Percentiles rank a stretch among this genome's conserved stretches.
phyloP scores from a whole-genome alignment of 2,113 vertebrate species.

The Aspiorhynchus laticeps region DNA sequence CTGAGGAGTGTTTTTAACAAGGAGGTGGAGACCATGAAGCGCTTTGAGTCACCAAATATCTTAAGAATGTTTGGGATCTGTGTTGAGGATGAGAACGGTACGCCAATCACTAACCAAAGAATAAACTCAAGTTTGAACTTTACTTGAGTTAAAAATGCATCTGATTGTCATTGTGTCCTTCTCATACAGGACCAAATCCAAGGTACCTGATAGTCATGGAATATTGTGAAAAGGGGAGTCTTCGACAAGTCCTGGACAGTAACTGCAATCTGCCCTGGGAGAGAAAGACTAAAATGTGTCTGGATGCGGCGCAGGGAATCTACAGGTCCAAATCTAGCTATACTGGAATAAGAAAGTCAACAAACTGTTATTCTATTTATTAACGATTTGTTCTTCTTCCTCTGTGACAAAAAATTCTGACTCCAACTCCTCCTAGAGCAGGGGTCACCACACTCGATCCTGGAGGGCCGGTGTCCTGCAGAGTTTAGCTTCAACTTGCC shows the following conservation, averaged over 20 bases:
- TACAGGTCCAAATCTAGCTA: slow-evolving; percentile 76
- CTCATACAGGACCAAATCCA: slow-evolving; percentile 70
- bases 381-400: too few species aligned
- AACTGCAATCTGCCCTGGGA: slow-evolving; percentile 70
- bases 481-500: too few species aligned
- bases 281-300: slow-evolving; percentile 75
- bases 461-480: too few species aligned
- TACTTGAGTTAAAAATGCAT: background rate
- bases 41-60: slow-evolving; percentile 87
- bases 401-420: too few species aligned
- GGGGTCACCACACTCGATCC: too few species aligned
- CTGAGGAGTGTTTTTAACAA: slow-evolving; percentile 77
- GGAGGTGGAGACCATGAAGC: slow-evolving; percentile 83
- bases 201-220: slow-evolving; percentile 86
- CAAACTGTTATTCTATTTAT: background rate
- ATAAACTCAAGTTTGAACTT: background rate
- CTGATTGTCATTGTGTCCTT: background rate
- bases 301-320: slow-evolving; percentile 83
- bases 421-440: too few species aligned
- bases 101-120: slow-evolving; percentile 57
- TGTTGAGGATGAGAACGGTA: slow-evolving; percentile 78
- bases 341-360: background rate
- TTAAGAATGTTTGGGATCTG: slow-evolving; percentile 90
- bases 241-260: slow-evolving; percentile 79
- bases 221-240: slow-evolving; percentile 84